A percentile compares a stretch with the other conserved stretches of the same genome.
Evolutionary conservation across 2,797 vertebrate species (phyloP).

Genomic region (Salmo trutta): DNA sequence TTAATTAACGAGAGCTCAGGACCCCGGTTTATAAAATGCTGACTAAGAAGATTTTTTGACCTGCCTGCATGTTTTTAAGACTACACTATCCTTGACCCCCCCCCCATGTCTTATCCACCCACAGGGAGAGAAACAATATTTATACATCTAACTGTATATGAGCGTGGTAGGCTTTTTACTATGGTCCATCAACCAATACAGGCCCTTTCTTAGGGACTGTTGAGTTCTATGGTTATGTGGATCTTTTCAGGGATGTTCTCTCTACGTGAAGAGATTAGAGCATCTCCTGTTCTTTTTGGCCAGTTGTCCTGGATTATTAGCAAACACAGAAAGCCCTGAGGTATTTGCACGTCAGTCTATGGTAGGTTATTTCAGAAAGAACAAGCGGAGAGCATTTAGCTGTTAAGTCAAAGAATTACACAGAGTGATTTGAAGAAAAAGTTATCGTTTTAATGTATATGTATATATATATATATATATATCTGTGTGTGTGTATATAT

Average conservation of each 20-base stretch:
- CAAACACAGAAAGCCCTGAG: neutral
- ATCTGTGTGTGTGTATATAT: too few relatives aligned
- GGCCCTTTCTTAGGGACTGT: constrained; percentile 1
- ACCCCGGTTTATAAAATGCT: neutral
- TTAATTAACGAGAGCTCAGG: constrained; percentile 27
- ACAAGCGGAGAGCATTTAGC: neutral
- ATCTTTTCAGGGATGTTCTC: neutral
- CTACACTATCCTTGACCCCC: neutral
- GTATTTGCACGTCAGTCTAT: neutral
- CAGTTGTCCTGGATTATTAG: neutral
- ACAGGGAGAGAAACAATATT: neutral
- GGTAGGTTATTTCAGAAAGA: neutral
- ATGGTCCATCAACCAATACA: neutral
- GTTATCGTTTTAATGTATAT: neutral
- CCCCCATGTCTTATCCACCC: neutral
- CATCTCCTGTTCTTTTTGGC: neutral
- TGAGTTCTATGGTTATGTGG: neutral
- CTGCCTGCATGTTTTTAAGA: constrained; percentile 20
- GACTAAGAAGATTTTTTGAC: neutral
- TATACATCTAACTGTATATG: neutral
- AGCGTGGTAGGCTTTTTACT: neutral
- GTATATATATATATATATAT: too few relatives aligned
- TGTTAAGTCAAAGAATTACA: neutral
- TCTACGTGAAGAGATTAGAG: neutral
- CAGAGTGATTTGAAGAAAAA: neutral